phyloP scores from a whole-genome alignment of 2,888 invertebrate species.

The Geotrupes spiniger region DNA sequence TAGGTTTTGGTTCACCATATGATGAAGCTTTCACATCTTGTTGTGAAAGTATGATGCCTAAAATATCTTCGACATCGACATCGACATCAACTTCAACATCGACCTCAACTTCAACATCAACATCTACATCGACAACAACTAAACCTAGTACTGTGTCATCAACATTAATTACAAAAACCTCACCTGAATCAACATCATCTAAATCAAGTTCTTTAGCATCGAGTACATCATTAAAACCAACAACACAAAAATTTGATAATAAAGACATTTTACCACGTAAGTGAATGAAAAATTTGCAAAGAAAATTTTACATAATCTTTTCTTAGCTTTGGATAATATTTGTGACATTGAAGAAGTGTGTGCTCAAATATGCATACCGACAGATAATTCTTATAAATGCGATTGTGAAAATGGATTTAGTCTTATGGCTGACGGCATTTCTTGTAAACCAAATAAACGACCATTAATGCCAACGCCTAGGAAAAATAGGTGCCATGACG shows the following conservation, averaged over 20 bases:
- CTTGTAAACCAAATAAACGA: constrained; percentile 58
- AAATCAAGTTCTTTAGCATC: neutral
- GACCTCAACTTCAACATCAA: constrained; percentile 25
- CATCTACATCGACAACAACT: constrained; percentile 18
- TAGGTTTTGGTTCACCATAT: constrained; percentile 58
- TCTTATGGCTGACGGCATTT: constrained; percentile 67
- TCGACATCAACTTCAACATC: constrained; percentile 28
- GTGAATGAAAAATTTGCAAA: neutral
- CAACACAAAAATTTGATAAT: neutral
- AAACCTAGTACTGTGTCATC: constrained; percentile 22
- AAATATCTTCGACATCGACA: constrained; percentile 19
- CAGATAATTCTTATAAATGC: constrained; percentile 68
- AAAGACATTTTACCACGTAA: constrained; percentile 12
- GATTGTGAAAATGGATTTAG: constrained; percentile 67
- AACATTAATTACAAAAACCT: constrained; percentile 11
- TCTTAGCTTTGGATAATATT: constrained; percentile 52
- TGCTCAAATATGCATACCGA: constrained; percentile 74
- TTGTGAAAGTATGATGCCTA: constrained; percentile 51
- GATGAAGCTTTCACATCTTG: constrained; percentile 62
- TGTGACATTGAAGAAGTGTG: constrained; percentile 64
- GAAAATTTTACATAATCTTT: neutral
- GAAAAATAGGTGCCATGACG: constrained; percentile 55
- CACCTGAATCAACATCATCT: constrained; percentile 9
- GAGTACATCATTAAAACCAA: too few species aligned
- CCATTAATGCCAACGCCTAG: constrained; percentile 26